Evolutionary conservation across 2,113 vertebrate genomes (phyloP).

Genomic region (Astur gentilis): DNA sequence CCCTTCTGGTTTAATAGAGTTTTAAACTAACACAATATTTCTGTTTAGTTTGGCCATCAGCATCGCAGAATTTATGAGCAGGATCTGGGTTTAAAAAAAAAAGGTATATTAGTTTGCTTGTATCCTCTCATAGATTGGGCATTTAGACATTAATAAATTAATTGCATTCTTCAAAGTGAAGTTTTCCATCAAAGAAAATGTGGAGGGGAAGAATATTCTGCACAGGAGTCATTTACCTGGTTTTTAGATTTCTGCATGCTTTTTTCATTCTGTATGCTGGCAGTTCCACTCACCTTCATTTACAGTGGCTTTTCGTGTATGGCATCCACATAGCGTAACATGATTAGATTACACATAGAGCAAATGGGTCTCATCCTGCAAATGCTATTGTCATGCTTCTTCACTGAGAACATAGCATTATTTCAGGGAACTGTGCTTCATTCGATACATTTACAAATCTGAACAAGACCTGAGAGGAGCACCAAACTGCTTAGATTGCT

Average conservation of each 20-base stretch:
- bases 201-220: not conserved
- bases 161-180: not conserved
- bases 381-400: not conserved
- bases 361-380: not conserved
- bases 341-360: not conserved
- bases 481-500: not conserved
- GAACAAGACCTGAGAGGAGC: not conserved
- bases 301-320: not conserved
- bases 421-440: not conserved
- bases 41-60: not conserved
- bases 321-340: accelerated
- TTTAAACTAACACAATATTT: not conserved
- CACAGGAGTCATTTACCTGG: not conserved
- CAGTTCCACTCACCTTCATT: not conserved
- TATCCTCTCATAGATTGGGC: not conserved
- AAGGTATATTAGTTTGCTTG: not conserved
- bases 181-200: not conserved
- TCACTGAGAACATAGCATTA: accelerated
- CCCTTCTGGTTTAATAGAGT: not conserved
- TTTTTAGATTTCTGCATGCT: not conserved
- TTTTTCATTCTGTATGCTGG: not conserved
- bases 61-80: not conserved
- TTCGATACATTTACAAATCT: not conserved
- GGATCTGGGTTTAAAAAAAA: not conserved
- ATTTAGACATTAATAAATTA: not conserved